phyloP scores from a whole-genome alignment of 2,113 vertebrate genomes.

The Sisor rabdophorus region DNA sequence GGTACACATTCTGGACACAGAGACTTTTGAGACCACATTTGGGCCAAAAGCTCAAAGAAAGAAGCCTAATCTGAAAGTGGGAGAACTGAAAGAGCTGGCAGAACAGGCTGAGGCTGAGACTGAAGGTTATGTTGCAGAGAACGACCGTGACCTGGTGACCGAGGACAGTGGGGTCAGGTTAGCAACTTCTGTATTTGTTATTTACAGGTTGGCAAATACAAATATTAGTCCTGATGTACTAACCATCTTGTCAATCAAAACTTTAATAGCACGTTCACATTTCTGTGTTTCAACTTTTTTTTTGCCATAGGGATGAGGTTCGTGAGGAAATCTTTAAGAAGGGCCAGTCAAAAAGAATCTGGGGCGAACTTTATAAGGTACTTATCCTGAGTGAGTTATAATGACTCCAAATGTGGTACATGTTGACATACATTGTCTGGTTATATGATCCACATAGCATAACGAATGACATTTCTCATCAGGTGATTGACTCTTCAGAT shows the following conservation, averaged over 20 bases:
- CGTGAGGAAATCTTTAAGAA: slow-evolving; percentile 96
- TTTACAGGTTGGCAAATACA: neutral
- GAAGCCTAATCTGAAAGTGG: slow-evolving; percentile 77
- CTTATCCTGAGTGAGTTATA: neutral
- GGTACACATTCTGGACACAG: slow-evolving; percentile 96
- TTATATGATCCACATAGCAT: neutral
- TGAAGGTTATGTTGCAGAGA: slow-evolving; percentile 72
- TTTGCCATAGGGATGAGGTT: slow-evolving; percentile 75
- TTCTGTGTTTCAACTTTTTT: neutral
- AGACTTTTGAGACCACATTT: slow-evolving; percentile 92
- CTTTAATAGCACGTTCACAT: neutral
- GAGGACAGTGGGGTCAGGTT: slow-evolving; percentile 93
- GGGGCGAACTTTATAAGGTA: slow-evolving; percentile 99
- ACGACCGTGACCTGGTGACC: slow-evolving; percentile 83
- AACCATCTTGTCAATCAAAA: neutral
- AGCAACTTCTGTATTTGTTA: neutral
- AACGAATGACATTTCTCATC: neutral
- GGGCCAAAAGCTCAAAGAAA: slow-evolving; percentile 93
- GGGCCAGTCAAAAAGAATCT: slow-evolving; percentile 95
- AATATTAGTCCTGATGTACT: neutral
- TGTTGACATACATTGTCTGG: neutral
- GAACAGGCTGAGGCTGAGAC: slow-evolving; percentile 77
- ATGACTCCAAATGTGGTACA: neutral
- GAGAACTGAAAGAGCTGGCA: slow-evolving; percentile 82
- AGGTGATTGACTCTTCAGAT: slow-evolving; percentile 98